Percentiles rank a stretch among this genome's conserved stretches.
These are phyloP conservation scores for Steinernema feltiae DNA, from an alignment of 1,140 invertebrate species.

Conservation along the genomic window DNA sequence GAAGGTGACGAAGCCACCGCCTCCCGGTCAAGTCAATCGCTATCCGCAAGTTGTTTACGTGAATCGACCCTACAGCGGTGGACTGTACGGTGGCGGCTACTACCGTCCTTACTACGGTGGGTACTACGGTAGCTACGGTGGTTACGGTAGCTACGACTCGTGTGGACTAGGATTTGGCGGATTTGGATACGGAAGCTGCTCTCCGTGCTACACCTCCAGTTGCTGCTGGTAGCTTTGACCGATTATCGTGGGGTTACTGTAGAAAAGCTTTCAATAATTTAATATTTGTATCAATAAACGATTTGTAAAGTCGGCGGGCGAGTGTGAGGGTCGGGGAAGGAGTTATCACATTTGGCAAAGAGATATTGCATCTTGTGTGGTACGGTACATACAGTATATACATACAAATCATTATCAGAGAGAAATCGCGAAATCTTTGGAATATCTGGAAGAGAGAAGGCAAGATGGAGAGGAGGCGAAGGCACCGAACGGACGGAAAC, in stretches of 20 bases:
- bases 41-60: neutral
- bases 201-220: neutral
- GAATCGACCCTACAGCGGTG: neutral
- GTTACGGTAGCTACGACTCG: neutral
- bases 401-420: neutral
- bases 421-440: neutral
- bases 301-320: neutral
- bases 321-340: neutral
- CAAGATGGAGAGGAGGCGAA: neutral
- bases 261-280: neutral
- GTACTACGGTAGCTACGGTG: neutral
- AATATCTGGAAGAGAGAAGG: neutral
- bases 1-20: neutral
- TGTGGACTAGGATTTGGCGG: neutral
- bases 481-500: neutral
- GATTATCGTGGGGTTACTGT: too few species aligned
- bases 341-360: neutral
- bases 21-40: neutral
- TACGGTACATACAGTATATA: conserved; percentile 11
- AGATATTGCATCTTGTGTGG: neutral
- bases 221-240: neutral
- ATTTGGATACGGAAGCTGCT: neutral
- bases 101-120: neutral
- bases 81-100: too few species aligned
- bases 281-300: neutral